phyloP scores from a whole-genome alignment of 2,888 invertebrate genomes.

The Erebia epiphron region DNA sequence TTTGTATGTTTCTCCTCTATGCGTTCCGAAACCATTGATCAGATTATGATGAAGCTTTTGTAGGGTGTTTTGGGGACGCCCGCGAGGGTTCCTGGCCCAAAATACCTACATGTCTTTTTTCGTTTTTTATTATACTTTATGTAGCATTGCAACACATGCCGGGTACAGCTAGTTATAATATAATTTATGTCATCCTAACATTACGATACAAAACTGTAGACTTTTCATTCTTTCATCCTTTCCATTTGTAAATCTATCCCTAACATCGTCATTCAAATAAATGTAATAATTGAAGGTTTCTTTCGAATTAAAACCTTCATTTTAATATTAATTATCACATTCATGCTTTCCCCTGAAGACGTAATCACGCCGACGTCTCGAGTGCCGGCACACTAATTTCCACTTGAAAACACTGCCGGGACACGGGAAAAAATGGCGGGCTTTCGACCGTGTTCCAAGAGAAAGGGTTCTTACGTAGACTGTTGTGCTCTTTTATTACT shows the following conservation, averaged over 20 bases:
- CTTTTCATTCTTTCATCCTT: no score
- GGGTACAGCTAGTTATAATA: no score
- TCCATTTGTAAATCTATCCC: neutral
- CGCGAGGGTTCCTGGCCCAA: no score
- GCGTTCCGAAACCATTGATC: no score
- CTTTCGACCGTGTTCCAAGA: slow-evolving; percentile 21
- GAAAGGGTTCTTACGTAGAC: slow-evolving; percentile 19
- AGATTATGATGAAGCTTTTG: no score
- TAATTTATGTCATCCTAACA: no score
- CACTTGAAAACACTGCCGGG: slow-evolving; percentile 49
- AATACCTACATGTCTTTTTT: no score
- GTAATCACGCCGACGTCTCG: slow-evolving; percentile 44
- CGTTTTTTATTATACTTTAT: no score
- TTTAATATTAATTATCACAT: slow-evolving; percentile 21
- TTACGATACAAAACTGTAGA: no score
- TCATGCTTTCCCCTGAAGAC: slow-evolving; percentile 41
- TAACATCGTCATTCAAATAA: neutral
- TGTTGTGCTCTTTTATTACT: slow-evolving; percentile 14
- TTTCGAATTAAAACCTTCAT: slow-evolving; percentile 17
- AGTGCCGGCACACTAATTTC: slow-evolving; percentile 53
- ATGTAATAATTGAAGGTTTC: neutral
- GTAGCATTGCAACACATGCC: no score
- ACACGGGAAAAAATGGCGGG: slow-evolving; percentile 44
- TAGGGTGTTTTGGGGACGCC: no score
- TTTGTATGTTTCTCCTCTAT: no score